A percentile compares a stretch with the other conserved stretches of the same genome.
Conservation (phyloP, 2,888 invertebrate species). For the Lepidocyrtoides sp. region DNA sequence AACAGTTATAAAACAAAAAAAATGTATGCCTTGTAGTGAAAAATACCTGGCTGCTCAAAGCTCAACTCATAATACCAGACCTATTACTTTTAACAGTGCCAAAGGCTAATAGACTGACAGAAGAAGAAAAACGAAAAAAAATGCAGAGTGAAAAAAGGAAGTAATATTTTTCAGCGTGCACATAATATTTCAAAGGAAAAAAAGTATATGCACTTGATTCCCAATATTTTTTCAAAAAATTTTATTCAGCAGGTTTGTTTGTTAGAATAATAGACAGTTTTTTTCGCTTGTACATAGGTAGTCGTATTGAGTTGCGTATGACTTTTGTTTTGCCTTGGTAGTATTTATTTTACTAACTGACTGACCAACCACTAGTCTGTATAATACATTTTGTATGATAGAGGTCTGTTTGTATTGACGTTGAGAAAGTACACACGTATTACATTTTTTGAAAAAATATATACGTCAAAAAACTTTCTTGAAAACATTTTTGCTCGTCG, state of each 20-base stretch:
- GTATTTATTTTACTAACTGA: constrained; percentile 19
- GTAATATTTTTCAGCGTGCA: constrained; percentile 61
- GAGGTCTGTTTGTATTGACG: not conserved
- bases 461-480: constrained; percentile 45
- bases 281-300: not conserved
- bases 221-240: not conserved
- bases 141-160: constrained; percentile 57
- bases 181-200: not conserved
- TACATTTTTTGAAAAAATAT: constrained; percentile 32
- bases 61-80: constrained; percentile 60
- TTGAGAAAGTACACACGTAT: constrained; percentile 30
- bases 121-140: constrained; percentile 19
- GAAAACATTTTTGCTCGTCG: constrained; percentile 52
- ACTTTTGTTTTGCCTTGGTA: not conserved
- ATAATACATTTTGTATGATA: not conserved
- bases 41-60: constrained; percentile 43
- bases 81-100: constrained; percentile 73
- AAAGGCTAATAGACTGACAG: constrained; percentile 70
- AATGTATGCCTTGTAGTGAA: constrained; percentile 38
- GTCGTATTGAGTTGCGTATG: not conserved
- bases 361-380: not conserved
- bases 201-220: constrained; percentile 36
- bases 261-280: not conserved
- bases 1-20: constrained; percentile 35
- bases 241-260: constrained; percentile 19